Conservation (phyloP, 2,113 vertebrate species). For the Gallinago media region DNA sequence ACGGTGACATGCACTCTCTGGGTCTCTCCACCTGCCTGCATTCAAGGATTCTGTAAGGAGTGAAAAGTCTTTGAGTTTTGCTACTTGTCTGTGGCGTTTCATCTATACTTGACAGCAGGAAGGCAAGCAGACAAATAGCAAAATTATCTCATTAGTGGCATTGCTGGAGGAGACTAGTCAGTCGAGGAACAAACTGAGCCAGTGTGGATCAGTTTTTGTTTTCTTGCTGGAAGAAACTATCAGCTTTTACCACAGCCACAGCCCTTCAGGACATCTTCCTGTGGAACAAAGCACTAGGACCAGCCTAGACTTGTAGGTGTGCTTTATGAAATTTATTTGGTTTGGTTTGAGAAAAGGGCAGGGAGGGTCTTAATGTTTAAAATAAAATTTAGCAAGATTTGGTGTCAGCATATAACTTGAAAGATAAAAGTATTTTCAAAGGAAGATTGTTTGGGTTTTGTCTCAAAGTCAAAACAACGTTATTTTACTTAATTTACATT, state of each 20-base stretch:
- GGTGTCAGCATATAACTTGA: neutral
- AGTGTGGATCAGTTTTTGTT: neutral
- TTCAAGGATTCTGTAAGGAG: neutral
- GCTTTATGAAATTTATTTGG: neutral
- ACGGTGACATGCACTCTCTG: rapidly evolving
- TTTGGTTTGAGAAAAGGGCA: neutral
- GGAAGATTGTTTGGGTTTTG: neutral
- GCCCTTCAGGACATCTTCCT: neutral
- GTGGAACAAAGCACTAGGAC: neutral
- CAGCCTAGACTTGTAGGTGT: neutral
- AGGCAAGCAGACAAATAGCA: neutral
- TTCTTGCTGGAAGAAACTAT: neutral
- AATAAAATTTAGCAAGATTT: neutral
- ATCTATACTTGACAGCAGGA: neutral
- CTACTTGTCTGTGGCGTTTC: neutral
- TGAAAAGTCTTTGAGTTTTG: neutral
- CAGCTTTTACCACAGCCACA: neutral
- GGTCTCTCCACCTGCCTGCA: neutral
- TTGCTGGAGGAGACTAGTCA: neutral
- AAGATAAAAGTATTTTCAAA: neutral
- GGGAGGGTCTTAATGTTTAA: neutral
- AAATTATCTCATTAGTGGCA: neutral
- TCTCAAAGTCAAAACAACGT: neutral
- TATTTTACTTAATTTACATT: neutral
- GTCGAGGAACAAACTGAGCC: neutral